A percentile compares a stretch with the other conserved stretches of the same genome.
Conservation (phyloP, 2,113 vertebrate species). For the Urocynchramus pylzowi region DNA sequence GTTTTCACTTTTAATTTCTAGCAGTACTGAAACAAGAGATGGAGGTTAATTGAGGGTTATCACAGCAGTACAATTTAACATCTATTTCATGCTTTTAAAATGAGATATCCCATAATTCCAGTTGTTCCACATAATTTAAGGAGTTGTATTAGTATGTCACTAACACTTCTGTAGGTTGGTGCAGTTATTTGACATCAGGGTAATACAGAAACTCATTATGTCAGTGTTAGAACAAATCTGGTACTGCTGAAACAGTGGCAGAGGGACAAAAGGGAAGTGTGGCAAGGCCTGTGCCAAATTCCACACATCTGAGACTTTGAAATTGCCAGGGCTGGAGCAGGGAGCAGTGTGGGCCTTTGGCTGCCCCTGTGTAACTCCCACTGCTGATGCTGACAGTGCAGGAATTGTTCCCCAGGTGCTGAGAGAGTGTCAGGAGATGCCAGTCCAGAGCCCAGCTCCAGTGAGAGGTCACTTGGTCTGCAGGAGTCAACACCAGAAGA, state of each 20-base stretch:
- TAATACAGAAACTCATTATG: background rate
- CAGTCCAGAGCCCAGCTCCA: background rate
- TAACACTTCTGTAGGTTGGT: background rate
- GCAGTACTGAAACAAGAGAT: background rate
- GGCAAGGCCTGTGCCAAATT: background rate
- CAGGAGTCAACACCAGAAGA: constrained; percentile 31
- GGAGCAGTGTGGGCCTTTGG: background rate
- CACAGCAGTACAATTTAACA: background rate
- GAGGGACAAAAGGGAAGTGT: background rate
- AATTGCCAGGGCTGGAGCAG: background rate
- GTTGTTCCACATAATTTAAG: background rate
- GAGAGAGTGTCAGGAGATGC: constrained; percentile 39
- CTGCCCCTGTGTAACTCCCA: background rate
- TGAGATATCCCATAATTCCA: background rate
- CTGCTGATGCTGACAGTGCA: background rate
- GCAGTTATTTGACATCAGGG: background rate
- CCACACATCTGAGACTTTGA: background rate
- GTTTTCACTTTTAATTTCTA: background rate
- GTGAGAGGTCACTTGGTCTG: constrained; percentile 26
- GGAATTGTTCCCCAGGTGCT: constrained; percentile 51
- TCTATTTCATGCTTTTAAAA: background rate
- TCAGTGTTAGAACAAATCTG: background rate
- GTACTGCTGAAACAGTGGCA: background rate
- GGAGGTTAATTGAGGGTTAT: background rate
- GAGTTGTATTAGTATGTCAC: background rate